phyloP scores from a whole-genome alignment of 1,140 invertebrate species.

The Schlechtendalia chinensis region DNA sequence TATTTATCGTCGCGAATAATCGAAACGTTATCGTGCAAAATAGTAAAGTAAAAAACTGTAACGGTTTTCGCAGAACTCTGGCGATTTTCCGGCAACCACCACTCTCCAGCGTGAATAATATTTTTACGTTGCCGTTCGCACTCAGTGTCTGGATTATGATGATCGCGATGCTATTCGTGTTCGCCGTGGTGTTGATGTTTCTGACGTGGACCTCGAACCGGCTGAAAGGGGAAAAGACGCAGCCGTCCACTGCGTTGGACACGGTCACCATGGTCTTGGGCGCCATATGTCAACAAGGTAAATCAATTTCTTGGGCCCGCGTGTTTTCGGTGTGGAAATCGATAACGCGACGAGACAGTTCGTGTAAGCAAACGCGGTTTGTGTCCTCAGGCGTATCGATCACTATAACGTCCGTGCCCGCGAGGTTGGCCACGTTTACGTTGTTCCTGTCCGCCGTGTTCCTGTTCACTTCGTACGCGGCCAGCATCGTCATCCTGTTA shows the following conservation, averaged over 20 bases:
- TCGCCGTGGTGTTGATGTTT: neutral
- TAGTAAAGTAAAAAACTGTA: too few relatives aligned
- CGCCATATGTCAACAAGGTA: conserved; percentile 44
- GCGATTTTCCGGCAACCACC: conserved; percentile 24
- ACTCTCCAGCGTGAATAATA: conserved; percentile 3
- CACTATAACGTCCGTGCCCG: neutral
- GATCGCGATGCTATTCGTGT: neutral
- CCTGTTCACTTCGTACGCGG: conserved; percentile 31
- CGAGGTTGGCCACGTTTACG: neutral
- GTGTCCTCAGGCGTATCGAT: neutral
- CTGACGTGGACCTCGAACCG: neutral
- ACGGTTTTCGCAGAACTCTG: neutral
- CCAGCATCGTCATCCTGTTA: neutral
- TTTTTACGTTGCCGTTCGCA: conserved; percentile 20
- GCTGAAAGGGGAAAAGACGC: neutral
- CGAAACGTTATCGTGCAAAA: too few relatives aligned
- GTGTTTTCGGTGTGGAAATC: too few relatives aligned
- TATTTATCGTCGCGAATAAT: too few relatives aligned
- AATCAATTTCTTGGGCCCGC: too few relatives aligned
- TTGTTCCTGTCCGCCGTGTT: conserved; percentile 9
- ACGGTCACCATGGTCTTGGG: neutral
- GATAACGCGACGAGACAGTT: too few relatives aligned
- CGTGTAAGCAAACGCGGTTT: too few relatives aligned
- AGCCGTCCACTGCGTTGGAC: neutral
- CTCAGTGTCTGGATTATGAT: neutral